Conservation (phyloP, 2,888 invertebrate species). For the Andrena marginata region DNA sequence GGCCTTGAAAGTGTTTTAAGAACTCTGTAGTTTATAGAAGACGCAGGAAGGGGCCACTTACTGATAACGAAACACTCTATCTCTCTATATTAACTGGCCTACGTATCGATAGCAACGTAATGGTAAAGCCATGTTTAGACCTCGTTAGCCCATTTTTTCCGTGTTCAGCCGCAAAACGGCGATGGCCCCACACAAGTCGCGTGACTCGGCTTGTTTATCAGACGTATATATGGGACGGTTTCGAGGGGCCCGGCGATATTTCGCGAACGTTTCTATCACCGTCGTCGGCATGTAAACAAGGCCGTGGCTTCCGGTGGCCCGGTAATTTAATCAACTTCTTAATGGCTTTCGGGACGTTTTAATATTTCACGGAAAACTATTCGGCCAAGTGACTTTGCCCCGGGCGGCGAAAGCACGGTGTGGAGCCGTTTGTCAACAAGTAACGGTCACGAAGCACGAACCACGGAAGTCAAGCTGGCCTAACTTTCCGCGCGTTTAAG, state of each 20-base stretch:
- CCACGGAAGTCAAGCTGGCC: constrained; percentile 47
- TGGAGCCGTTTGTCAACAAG: constrained; percentile 40
- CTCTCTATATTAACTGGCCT: too few relatives aligned
- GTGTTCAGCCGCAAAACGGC: neutral
- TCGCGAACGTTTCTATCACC: neutral
- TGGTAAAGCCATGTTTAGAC: too few relatives aligned
- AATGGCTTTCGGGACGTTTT: constrained; percentile 46
- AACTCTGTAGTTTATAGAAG: too few relatives aligned
- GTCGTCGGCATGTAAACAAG: constrained; percentile 27
- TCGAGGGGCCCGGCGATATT: neutral
- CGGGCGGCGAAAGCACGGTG: constrained; percentile 28
- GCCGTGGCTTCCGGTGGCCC: constrained; percentile 12
- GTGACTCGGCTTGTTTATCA: constrained; percentile 35
- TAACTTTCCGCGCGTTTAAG: constrained; percentile 53
- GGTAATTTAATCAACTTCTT: constrained; percentile 40
- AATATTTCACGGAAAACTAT: constrained; percentile 47
- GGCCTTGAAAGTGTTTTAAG: too few relatives aligned
- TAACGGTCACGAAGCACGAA: constrained; percentile 53
- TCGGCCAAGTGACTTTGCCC: neutral
- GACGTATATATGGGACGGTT: neutral
- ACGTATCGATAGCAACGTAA: too few relatives aligned
- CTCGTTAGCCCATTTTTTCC: neutral
- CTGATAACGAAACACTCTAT: too few relatives aligned
- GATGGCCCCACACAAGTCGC: neutral
- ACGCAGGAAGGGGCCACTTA: too few relatives aligned